Evolutionary conservation across 2,888 invertebrate genomes (phyloP).

Genomic region (Caenorhabditis uteleia): DNA sequence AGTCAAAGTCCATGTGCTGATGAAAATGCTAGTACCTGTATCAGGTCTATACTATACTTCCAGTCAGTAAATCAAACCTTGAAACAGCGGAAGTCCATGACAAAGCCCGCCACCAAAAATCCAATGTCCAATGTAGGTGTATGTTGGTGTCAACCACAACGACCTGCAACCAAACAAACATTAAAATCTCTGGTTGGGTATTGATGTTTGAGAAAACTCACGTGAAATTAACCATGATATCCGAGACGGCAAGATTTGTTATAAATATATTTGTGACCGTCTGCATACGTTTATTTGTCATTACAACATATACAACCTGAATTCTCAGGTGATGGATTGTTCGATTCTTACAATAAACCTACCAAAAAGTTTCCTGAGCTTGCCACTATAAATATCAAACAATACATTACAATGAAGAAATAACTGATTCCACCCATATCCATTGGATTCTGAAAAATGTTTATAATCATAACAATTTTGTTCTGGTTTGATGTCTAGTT

Average conservation of each 20-base stretch:
- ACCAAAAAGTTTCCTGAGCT: conserved; percentile 85
- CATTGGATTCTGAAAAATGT: conserved; percentile 49
- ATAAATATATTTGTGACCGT: conserved; percentile 97
- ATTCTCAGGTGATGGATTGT: not conserved
- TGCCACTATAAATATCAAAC: conserved; percentile 84
- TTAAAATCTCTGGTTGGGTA: not conserved
- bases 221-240: conserved; percentile 83
- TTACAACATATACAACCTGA: conserved; percentile 84
- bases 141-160: conserved; percentile 93
- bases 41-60: conserved; percentile 3
- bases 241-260: conserved; percentile 91
- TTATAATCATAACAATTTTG: no score
- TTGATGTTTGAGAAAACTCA: conserved; percentile 32
- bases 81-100: conserved; percentile 87
- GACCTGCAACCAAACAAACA: conserved; percentile 77
- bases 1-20: conserved; percentile 92
- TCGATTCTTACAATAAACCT: not conserved
- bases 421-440: conserved; percentile 46
- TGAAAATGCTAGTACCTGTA: conserved; percentile 89
- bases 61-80: conserved; percentile 18
- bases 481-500: no score
- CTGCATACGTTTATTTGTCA: conserved; percentile 91
- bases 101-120: conserved; percentile 89
- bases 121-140: conserved; percentile 89
- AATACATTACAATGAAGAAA: conserved; percentile 75